phyloP scores from a whole-genome alignment of 2,888 invertebrate genomes.

The Balanococcus diminutus region DNA sequence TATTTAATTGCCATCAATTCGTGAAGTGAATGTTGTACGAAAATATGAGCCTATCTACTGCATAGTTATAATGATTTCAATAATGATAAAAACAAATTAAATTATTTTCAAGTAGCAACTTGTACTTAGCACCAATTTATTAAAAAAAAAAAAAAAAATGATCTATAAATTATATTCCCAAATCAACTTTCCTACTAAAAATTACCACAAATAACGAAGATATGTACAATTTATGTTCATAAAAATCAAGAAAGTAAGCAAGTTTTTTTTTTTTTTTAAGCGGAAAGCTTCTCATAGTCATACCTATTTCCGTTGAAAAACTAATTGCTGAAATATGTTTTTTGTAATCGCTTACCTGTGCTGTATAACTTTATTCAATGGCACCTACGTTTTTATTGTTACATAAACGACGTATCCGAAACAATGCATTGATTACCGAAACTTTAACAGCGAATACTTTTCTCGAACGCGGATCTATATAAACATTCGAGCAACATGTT shows the following conservation, averaged over 20 bases:
- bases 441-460: not conserved
- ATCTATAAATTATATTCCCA: not conserved
- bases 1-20: not conserved
- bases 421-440: not conserved
- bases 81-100: no score
- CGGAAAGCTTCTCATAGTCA: not conserved
- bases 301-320: not conserved
- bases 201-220: not conserved
- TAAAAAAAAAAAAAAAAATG: not conserved
- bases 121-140: not conserved
- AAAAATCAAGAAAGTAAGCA: no score
- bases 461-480: not conserved
- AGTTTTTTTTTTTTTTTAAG: not conserved
- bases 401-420: not conserved
- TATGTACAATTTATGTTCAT: not conserved
- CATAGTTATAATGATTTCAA: no score
- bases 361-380: not conserved
- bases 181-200: not conserved
- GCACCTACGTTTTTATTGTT: not conserved
- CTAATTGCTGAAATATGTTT: not conserved
- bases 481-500: not conserved
- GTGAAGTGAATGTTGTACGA: not conserved
- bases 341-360: not conserved
- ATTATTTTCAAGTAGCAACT: no score
- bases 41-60: no score